Evolutionary conservation across 2,888 invertebrate genomes (phyloP).

Genomic region (Tachina fera): DNA sequence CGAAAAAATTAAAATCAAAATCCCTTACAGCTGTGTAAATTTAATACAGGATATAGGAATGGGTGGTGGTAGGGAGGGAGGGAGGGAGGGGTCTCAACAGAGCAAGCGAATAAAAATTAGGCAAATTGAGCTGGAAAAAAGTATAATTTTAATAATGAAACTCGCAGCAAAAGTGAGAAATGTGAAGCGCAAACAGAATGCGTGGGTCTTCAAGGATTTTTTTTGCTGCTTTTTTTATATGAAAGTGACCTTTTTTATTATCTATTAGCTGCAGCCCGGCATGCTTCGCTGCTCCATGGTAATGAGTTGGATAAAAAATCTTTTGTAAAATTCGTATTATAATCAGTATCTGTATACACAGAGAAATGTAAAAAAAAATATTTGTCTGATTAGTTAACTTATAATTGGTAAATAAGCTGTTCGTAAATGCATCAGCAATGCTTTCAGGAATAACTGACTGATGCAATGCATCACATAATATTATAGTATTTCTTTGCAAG

Average conservation of each 20-base stretch:
- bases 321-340: no score
- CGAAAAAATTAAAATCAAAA: slow-evolving; percentile 39
- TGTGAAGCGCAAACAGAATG: not conserved
- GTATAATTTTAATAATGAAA: slow-evolving; percentile 27
- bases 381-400: no score
- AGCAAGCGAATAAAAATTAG: slow-evolving; percentile 46
- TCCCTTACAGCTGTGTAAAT: slow-evolving; percentile 44
- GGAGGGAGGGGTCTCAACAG: not conserved
- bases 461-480: no score
- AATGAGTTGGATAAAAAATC: no score
- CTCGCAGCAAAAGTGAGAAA: not conserved
- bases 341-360: no score
- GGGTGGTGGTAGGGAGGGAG: no score
- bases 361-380: no score
- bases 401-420: no score
- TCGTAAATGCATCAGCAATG: no score
- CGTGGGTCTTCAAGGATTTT: not conserved
- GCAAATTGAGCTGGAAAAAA: slow-evolving; percentile 45
- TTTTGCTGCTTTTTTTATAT: not conserved
- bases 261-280: not conserved
- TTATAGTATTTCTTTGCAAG: no score
- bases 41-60: not conserved
- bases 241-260: slow-evolving; percentile 51
- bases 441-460: no score
- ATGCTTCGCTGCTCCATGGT: no score